phyloP scores from a whole-genome alignment of 92 coral and sea anemone genomes.

The Actinernus sp. region DNA sequence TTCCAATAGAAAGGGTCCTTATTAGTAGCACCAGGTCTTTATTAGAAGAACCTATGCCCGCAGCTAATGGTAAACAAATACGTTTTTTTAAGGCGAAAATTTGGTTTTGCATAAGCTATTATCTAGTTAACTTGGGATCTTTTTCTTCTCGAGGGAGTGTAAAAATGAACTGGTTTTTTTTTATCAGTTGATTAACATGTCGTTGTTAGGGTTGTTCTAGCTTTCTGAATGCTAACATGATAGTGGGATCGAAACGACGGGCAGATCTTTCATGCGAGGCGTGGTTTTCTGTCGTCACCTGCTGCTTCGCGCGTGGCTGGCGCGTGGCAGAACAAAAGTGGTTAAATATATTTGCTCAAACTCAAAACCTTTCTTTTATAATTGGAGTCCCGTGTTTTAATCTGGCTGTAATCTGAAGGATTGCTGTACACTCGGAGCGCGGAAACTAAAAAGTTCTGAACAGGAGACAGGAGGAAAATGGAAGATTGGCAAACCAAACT shows the following conservation, averaged over 20 bases:
- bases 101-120: slow-evolving; percentile 74
- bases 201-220: neutral
- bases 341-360: slow-evolving; percentile 78
- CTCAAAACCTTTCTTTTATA: slow-evolving; percentile 83
- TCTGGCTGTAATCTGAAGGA: slow-evolving; percentile 68
- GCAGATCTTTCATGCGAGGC: neutral
- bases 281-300: slow-evolving; percentile 63
- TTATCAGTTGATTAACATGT: neutral
- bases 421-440: slow-evolving; percentile 52
- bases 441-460: slow-evolving; percentile 26
- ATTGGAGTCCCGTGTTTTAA: slow-evolving; percentile 76
- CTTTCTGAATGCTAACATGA: neutral
- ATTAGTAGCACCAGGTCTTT: slow-evolving; percentile 81
- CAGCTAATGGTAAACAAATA: slow-evolving; percentile 88
- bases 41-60: slow-evolving; percentile 75
- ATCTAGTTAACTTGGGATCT: slow-evolving; percentile 73
- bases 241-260: too few species aligned
- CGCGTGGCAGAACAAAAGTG: slow-evolving; percentile 94
- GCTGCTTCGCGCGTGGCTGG: slow-evolving; percentile 82
- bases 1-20: slow-evolving; percentile 78
- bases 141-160: neutral
- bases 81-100: slow-evolving; percentile 59
- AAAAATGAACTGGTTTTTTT: too few species aligned
- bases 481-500: too few species aligned
- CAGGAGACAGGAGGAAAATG: neutral